These are phyloP conservation scores for Drosophila pegasa DNA, from an alignment of 2,888 invertebrate genomes.

Conservation along the genomic window DNA sequence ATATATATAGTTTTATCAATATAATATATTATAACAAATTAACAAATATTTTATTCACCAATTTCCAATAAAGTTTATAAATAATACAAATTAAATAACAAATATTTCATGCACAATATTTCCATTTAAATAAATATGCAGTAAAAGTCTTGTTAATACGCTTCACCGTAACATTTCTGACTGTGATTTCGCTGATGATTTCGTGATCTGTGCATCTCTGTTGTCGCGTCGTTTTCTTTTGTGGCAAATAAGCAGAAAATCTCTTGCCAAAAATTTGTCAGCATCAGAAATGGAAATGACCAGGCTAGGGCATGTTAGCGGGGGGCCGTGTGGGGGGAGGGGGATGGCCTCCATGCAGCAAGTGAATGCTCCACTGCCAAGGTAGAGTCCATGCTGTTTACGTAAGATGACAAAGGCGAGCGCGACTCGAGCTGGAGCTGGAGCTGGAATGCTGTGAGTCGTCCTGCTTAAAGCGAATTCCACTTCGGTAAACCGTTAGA, in stretches of 20 bases:
- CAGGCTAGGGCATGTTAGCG: slow-evolving; percentile 57
- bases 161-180: not conserved
- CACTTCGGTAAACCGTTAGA: slow-evolving; percentile 54
- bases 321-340: not conserved
- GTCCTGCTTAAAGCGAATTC: slow-evolving; percentile 39
- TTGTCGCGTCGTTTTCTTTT: slow-evolving; percentile 55
- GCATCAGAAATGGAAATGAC: slow-evolving; percentile 74
- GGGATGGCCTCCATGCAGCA: not conserved
- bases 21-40: too few relatives aligned
- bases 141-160: too few relatives aligned
- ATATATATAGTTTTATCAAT: too few relatives aligned
- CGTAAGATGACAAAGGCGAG: slow-evolving; percentile 66
- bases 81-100: too few relatives aligned
- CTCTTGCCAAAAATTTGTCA: slow-evolving; percentile 82
- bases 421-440: not conserved
- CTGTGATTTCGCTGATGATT: slow-evolving; percentile 16
- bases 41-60: too few relatives aligned
- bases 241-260: slow-evolving; percentile 82
- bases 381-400: slow-evolving; percentile 48
- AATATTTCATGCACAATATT: too few relatives aligned
- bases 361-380: not conserved
- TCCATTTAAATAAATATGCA: not conserved
- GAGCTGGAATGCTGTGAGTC: slow-evolving; percentile 19
- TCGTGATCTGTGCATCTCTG: slow-evolving; percentile 35
- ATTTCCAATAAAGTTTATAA: too few relatives aligned